phyloP scores from a whole-genome alignment of 2,797 vertebrate genomes.

The Myripristis murdjan region DNA sequence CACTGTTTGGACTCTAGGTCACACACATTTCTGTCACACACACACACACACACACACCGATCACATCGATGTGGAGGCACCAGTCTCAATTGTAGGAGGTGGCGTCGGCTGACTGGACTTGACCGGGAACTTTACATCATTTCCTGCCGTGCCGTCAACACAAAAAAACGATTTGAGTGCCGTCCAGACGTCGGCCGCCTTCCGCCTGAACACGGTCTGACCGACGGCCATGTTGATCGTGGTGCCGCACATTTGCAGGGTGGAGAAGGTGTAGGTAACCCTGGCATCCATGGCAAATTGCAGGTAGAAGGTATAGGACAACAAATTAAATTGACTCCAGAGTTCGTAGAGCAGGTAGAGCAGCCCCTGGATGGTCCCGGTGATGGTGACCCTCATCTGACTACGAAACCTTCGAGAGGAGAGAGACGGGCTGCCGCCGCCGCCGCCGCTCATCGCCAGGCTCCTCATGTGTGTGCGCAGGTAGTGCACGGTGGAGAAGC shows the following conservation, averaged over 20 bases:
- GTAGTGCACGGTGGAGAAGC: constrained; percentile 58
- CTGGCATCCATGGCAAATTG: accelerated
- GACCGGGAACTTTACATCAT: constrained; percentile 6
- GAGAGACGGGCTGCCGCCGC: no score
- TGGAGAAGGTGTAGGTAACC: accelerated
- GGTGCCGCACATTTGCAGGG: constrained; percentile 25
- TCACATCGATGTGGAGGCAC: no score
- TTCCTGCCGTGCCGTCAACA: background rate
- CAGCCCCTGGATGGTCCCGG: constrained; percentile 56
- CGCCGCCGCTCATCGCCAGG: constrained; percentile 11
- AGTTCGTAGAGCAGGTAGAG: constrained; percentile 43
- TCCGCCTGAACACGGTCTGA: constrained; percentile 40
- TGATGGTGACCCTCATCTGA: constrained; percentile 60
- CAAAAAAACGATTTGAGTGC: constrained; percentile 21
- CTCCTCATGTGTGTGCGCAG: constrained; percentile 61
- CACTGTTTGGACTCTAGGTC: no score
- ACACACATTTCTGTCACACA: no score
- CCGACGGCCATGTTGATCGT: constrained; percentile 29
- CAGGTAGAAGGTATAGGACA: accelerated
- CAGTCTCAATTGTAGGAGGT: no score
- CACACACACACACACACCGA: no score
- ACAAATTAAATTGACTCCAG: background rate
- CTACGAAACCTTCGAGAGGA: constrained; percentile 20
- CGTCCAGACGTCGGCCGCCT: background rate
- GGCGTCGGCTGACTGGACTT: background rate